Evolutionary conservation across 1,140 invertebrate species (phyloP), one percentile per base, ranked within the genome.

Genomic region (Monochamus saltuarius): DNA sequence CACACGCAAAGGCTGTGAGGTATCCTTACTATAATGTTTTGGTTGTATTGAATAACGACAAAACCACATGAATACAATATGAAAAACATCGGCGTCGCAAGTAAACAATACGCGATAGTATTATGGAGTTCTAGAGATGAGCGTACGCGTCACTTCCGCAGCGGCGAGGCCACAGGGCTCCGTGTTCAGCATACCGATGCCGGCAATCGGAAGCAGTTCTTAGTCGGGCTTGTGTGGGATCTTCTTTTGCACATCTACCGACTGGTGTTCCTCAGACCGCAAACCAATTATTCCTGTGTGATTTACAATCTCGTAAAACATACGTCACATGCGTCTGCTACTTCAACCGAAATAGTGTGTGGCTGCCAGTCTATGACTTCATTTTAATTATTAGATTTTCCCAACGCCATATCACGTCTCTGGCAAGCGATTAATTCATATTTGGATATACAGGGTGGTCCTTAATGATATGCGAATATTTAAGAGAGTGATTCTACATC

Each of bases 41-140:
- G 45, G 29, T 47, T 19, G 45, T 47, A 47, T 47, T 43, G 45
- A 29, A 47, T 47, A 11, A 47, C 17, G 29, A 47, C 45, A 47
- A 47, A 47, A 17, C 45, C 45, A 29, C 45, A 47, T 47, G 45
- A 22, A 29, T 19, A 47, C 17, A 47, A 47, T 47, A 47, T 47
- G 45, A 47, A 47, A 47, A 47, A 22, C 45, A n/a, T 47, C 29
- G 11, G 10, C 13, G 45, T 11, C 17, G 17, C 35, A 38, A 51
- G 22, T 29, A 29, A 29, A 29, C 22, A 29, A 51, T 51, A 14
- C 49, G 7, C 22, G 34, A 51, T 34, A 51, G 29, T 36, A 51
- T 51, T 36, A 37, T 51, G 35, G 35, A 35, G 49, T 51, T 35
- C 37, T 51, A 29, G 13, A 51, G 49, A 51, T 51, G 29, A 51